A percentile compares a stretch with the other conserved stretches of the same genome.
phyloP scores from a whole-genome alignment of 2,888 invertebrate species.

The Sericinus montela region DNA sequence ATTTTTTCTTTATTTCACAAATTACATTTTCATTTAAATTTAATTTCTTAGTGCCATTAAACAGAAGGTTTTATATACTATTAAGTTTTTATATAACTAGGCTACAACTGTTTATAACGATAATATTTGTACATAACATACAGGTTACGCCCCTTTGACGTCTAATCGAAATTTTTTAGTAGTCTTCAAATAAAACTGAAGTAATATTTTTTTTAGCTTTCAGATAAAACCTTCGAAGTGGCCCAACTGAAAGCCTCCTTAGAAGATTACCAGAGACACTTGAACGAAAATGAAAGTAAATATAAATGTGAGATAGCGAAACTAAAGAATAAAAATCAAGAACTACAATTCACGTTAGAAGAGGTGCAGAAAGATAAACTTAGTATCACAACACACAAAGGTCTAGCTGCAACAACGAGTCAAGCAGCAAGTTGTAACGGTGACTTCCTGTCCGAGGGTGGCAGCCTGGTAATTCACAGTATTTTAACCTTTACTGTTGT shows the following conservation, averaged over 20 bases:
- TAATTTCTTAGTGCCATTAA: no score
- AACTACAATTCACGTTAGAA: constrained; percentile 62
- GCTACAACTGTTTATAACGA: no score
- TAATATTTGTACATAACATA: no score
- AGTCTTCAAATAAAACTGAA: no score
- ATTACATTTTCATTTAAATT: no score
- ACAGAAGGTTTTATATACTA: no score
- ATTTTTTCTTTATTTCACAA: no score
- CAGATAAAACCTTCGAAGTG: constrained; percentile 87
- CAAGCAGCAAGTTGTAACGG: constrained; percentile 72
- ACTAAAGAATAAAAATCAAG: constrained; percentile 77
- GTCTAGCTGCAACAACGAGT: constrained; percentile 54
- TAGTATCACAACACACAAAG: constrained; percentile 54
- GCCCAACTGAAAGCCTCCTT: constrained; percentile 83
- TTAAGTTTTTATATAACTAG: no score
- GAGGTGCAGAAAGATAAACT: constrained; percentile 64
- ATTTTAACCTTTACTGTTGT: no score
- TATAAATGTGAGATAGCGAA: constrained; percentile 80
- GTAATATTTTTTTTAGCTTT: constrained; percentile 74
- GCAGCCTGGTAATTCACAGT: constrained; percentile 74
- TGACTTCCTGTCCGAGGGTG: constrained; percentile 76
- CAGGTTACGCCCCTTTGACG: no score
- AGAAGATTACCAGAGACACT: constrained; percentile 82
- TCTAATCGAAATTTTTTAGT: no score
- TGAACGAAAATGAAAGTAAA: constrained; percentile 81